These are phyloP conservation scores for Climacteris rufus DNA, from an alignment of 2,113 vertebrate species.

Conservation along the genomic window DNA sequence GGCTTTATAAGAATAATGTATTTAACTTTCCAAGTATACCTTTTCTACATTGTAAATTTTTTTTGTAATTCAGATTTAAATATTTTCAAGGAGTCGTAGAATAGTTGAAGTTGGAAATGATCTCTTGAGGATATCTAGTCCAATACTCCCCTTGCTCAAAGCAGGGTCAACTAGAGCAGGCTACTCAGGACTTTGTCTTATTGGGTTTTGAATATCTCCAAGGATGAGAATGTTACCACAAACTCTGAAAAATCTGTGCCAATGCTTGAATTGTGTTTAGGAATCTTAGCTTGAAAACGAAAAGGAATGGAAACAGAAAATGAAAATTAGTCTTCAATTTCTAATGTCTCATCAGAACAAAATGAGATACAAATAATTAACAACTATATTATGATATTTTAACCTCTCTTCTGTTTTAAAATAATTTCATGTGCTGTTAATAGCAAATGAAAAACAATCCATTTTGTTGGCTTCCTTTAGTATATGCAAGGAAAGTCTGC, in stretches of 20 bases:
- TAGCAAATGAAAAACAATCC: background rate
- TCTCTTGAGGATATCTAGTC: background rate
- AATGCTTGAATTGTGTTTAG: rapidly evolving
- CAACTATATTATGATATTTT: background rate
- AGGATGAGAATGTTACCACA: background rate
- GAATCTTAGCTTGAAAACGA: background rate
- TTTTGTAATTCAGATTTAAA: background rate
- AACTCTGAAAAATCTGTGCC: background rate
- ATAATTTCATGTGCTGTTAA: background rate
- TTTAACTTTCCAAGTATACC: background rate
- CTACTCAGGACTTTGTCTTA: background rate
- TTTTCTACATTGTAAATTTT: background rate
- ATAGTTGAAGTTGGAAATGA: background rate
- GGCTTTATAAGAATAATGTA: background rate
- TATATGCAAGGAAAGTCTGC: background rate
- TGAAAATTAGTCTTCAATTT: background rate
- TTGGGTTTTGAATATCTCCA: background rate
- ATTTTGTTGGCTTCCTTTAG: background rate
- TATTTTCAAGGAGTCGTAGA: background rate
- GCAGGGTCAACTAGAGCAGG: background rate
- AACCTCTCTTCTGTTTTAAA: background rate
- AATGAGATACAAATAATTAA: background rate
- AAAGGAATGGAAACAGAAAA: background rate
- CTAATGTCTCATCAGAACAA: background rate
- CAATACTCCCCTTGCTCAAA: background rate